Percentiles rank a stretch among this genome's conserved stretches.
These are phyloP conservation scores for Archivesica marissinica DNA, from an alignment of 1,140 invertebrate species.

Conservation along the genomic window DNA sequence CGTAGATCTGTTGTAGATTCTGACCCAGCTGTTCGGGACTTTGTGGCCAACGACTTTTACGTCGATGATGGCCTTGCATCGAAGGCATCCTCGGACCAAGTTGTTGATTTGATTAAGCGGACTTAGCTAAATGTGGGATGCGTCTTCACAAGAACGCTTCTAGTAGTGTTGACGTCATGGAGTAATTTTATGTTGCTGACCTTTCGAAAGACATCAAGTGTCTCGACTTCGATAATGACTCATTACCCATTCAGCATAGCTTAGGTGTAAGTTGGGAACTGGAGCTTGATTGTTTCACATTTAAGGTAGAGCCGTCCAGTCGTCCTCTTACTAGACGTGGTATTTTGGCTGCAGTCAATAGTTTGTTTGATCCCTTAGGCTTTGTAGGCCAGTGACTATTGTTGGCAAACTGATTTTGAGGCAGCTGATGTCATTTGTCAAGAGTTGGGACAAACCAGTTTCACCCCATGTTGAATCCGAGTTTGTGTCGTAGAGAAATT, in stretches of 20 bases:
- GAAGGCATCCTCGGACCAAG: too few species aligned
- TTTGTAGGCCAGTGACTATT: slow-evolving; percentile 26
- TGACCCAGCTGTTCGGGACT: slow-evolving; percentile 48
- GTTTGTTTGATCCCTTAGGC: slow-evolving; percentile 32
- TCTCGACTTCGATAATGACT: slow-evolving; percentile 34
- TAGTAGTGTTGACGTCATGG: too few species aligned
- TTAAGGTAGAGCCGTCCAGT: slow-evolving; percentile 18
- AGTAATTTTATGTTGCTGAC: too few species aligned
- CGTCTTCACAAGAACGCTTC: too few species aligned
- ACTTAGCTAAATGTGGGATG: too few species aligned
- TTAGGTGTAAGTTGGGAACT: slow-evolving; percentile 61
- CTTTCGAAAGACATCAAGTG: slow-evolving; percentile 53
- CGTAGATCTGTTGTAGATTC: slow-evolving; percentile 2
- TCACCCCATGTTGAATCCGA: background rate
- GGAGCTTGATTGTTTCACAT: slow-evolving; percentile 44
- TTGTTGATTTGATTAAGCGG: too few species aligned
- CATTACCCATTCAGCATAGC: slow-evolving; percentile 56
- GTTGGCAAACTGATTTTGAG: background rate
- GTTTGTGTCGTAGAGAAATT: background rate
- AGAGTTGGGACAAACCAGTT: slow-evolving; percentile 46
- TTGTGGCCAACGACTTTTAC: slow-evolving; percentile 60
- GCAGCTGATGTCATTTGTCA: background rate
- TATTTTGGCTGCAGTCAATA: slow-evolving; percentile 8
- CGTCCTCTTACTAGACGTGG: slow-evolving; percentile 53
- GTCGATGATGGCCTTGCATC: slow-evolving; percentile 64